Evolutionary conservation across 2,888 invertebrate species (phyloP).

Genomic region (Harpalus rubripes): DNA sequence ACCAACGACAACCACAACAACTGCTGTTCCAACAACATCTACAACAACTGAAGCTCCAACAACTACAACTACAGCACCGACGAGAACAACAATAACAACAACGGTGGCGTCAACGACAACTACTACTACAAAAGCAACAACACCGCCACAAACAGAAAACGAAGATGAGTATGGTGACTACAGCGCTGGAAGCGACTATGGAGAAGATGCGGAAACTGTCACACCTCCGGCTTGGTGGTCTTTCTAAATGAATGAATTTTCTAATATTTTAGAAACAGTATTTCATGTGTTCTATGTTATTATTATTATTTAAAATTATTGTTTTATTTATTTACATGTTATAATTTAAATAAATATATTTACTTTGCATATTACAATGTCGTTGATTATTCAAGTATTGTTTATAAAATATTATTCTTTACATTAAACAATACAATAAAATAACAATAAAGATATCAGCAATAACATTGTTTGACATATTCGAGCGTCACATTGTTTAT

Average conservation of each 20-base stretch:
- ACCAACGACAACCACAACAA: not conserved
- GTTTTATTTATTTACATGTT: constrained; percentile 30
- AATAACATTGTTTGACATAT: not conserved
- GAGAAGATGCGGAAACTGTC: not conserved
- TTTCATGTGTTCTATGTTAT: constrained; percentile 2
- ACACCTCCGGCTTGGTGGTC: constrained; percentile 51
- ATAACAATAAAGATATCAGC: not conserved
- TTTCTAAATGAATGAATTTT: not conserved
- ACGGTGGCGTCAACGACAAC: not conserved
- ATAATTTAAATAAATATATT: not conserved
- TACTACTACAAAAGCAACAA: not conserved
- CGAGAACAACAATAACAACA: constrained; percentile 12
- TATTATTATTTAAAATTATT: constrained; percentile 6
- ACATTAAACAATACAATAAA: not conserved
- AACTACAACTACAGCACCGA: constrained; percentile 24
- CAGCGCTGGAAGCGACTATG: not conserved
- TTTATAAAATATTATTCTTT: constrained; percentile 34
- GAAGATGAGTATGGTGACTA: constrained; percentile 22
- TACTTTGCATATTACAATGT: not conserved
- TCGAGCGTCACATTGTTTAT: not conserved
- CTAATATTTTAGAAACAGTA: constrained; percentile 52
- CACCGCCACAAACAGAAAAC: constrained; percentile 41
- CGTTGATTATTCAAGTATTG: constrained; percentile 3
- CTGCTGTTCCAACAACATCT: not conserved
- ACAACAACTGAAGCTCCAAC: constrained; percentile 41